Percentiles rank a stretch among this genome's conserved stretches.
phyloP scores from a whole-genome alignment of 1,140 invertebrate genomes.

The Diuraphis noxia region DNA sequence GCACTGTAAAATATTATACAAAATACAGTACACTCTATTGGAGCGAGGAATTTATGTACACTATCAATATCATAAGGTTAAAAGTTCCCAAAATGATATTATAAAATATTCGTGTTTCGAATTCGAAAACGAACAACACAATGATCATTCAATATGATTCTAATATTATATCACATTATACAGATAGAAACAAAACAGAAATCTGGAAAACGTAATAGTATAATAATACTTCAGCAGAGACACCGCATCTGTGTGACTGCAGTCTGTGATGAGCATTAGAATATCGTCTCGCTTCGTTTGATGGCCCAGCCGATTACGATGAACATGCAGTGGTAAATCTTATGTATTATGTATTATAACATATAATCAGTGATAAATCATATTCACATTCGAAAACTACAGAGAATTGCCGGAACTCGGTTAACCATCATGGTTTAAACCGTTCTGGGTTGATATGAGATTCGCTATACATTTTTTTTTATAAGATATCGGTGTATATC shows the following conservation, averaged over 20 bases:
- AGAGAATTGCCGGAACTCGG: not conserved
- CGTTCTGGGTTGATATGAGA: not conserved
- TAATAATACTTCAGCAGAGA: not conserved
- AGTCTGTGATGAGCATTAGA: not conserved
- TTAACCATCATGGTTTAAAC: not conserved
- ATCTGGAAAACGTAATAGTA: not conserved
- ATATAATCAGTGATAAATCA: not conserved
- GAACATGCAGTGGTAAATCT: not conserved
- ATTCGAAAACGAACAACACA: not conserved
- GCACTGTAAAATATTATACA: not conserved
- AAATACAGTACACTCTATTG: not conserved
- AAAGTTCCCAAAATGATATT: not conserved
- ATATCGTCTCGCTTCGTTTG: not conserved
- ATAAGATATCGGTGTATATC: not conserved
- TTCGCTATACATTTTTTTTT: not conserved
- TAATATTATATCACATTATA: not conserved
- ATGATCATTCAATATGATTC: not conserved
- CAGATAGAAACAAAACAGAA: not conserved
- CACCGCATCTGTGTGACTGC: no score
- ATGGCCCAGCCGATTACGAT: not conserved
- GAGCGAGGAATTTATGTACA: not conserved
- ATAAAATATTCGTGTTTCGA: not conserved
- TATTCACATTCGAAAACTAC: not conserved
- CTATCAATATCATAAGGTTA: not conserved
- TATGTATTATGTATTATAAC: not conserved